Conservation (phyloP, 2,888 invertebrate species). For the Drosophila histrio region DNA sequence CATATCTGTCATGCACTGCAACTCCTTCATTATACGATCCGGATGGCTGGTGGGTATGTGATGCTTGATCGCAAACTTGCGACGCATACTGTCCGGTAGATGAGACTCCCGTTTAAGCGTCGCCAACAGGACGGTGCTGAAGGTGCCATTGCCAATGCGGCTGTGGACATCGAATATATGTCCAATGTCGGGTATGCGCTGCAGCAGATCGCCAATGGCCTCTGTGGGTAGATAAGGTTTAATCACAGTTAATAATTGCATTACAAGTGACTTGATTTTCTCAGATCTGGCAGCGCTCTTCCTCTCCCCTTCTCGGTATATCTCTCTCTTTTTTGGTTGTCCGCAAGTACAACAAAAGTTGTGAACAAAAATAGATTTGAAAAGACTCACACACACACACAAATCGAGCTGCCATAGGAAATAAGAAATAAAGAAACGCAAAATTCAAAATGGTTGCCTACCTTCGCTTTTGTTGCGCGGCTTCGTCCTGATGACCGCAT, state of each 20-base stretch:
- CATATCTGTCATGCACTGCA: constrained; percentile 91
- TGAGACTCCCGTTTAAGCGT: constrained; percentile 85
- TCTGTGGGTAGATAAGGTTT: constrained; percentile 58
- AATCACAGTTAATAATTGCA: background rate
- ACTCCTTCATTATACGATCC: constrained; percentile 91
- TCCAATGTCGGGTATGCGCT: constrained; percentile 86
- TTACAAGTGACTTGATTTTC: background rate
- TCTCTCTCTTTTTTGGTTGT: background rate
- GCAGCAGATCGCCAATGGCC: constrained; percentile 81
- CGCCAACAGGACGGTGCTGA: constrained; percentile 93
- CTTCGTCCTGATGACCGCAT: constrained; percentile 40
- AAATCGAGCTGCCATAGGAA: constrained; percentile 3
- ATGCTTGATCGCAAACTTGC: constrained; percentile 93
- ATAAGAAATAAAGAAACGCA: constrained; percentile 11
- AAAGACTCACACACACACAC: constrained; percentile 11
- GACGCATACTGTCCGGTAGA: constrained; percentile 84
- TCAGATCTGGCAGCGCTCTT: constrained; percentile 4
- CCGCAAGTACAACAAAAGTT: constrained; percentile 23
- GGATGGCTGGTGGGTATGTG: constrained; percentile 94
- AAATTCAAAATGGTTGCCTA: constrained; percentile 49
- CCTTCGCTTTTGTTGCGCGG: constrained; percentile 77
- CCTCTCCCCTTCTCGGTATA: background rate
- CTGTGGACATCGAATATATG: constrained; percentile 88
- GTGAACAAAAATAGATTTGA: constrained; percentile 56
- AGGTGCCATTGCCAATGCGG: constrained; percentile 93